phyloP scores from a whole-genome alignment of 64 coral and sea anemone species.

The Montipora cactus region DNA sequence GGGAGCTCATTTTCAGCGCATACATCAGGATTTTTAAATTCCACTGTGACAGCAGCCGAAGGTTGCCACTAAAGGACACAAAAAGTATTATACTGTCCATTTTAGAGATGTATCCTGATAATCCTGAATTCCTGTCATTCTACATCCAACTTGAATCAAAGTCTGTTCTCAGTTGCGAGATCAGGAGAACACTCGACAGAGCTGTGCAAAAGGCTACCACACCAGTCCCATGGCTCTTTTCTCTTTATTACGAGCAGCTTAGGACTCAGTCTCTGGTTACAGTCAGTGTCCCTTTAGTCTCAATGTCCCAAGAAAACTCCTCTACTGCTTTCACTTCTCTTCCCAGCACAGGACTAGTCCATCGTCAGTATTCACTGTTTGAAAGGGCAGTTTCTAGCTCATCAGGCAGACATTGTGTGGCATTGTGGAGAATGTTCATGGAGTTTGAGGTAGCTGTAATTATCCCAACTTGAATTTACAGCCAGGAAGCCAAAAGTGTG shows the following conservation, averaged over 20 bases:
- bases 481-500: too few relatives aligned
- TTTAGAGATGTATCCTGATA: conserved; percentile 76
- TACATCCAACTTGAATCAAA: conserved; percentile 80
- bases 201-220: conserved; percentile 43
- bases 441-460: conserved; percentile 79
- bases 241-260: conserved; percentile 75
- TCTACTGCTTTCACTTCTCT: conserved; percentile 61
- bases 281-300: conserved; percentile 9
- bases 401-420: conserved; percentile 76
- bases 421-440: conserved; percentile 95
- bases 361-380: conserved; percentile 89
- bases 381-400: conserved; percentile 76
- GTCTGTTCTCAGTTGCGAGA: conserved; percentile 75
- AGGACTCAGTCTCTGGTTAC: conserved; percentile 55
- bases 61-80: conserved; percentile 73
- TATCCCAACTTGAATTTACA: neutral
- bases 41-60: conserved; percentile 18
- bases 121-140: conserved; percentile 79
- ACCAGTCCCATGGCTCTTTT: conserved; percentile 84
- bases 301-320: neutral
- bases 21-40: conserved; percentile 76
- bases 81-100: conserved; percentile 46
- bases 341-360: conserved; percentile 71
- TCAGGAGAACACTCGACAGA: conserved; percentile 90
- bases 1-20: conserved; percentile 65